Conservation (phyloP, 2,113 vertebrate genomes). For the Psittacus erithacus region DNA sequence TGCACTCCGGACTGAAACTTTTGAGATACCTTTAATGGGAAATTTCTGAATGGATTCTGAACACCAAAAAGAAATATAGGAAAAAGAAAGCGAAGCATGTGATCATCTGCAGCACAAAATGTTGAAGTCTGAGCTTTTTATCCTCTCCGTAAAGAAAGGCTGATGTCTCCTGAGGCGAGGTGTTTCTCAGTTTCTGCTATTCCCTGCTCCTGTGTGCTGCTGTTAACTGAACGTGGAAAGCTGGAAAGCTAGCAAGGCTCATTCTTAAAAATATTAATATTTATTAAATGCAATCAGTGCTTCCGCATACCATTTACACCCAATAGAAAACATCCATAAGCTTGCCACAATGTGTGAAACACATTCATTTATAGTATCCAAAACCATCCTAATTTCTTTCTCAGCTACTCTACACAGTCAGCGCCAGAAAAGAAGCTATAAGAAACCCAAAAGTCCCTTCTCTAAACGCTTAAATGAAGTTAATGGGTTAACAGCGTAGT, state of each 20-base stretch:
- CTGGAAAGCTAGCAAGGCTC: not conserved
- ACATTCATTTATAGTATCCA: not conserved
- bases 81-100: not conserved
- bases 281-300: not conserved
- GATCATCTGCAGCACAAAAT: not conserved
- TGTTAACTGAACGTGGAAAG: not conserved
- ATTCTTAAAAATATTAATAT: not conserved
- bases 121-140: not conserved
- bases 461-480: not conserved
- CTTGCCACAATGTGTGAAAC: not conserved
- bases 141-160: not conserved
- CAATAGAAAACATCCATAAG: not conserved
- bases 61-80: not conserved
- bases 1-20: not conserved
- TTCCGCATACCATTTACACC: not conserved
- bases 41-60: slow-evolving; percentile 9
- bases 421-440: not conserved
- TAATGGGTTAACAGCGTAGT: not conserved
- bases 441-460: not conserved
- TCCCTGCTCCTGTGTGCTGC: not conserved
- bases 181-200: not conserved
- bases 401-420: not conserved
- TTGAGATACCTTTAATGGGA: not conserved
- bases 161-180: not conserved
- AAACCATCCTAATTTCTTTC: not conserved